Evolutionary conservation across 2,888 invertebrate genomes (phyloP), one percentile per base, ranked within the genome.

Genomic region (Bhutanitis thaidina): DNA sequence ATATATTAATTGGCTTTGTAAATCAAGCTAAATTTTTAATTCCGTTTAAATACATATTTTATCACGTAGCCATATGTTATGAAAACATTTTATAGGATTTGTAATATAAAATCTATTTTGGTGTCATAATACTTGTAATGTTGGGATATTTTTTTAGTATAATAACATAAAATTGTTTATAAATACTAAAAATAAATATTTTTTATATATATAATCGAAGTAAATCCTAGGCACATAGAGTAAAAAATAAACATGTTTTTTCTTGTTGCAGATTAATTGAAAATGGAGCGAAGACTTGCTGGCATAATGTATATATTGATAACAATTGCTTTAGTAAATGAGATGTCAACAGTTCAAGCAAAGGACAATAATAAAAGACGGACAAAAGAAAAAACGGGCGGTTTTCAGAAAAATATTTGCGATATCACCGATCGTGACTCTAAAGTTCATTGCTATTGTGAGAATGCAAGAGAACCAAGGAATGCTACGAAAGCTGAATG

Each of bases 401-500:
- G 88, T n/a, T 86, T 88, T 56, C 82, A 82, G 58, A 86, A 83
- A 59, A 92, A 92, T 67, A 88, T 92, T 43, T 92, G 92, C 63
- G 90, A 91, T 62, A 87, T 92, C 54, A 89, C 90, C 35, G 89
- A 83, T 57, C 77, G 85, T 32, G 87, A 90, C 45, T 86, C 91
- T 0, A 92, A 92, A 63, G 89, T 93, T 53, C 93, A 91, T 64
- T 95, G 95, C 77, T 91, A 93, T 71, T 94, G 94, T 70, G 91
- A 93, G 64, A 90, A 90, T 48, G 86, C 89, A 40, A 85, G 89
- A 49, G 83, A 88, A 52, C 80, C 80, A 32, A 77, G 78, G 59
- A 90, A 91, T 65, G 94, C 93, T 15, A 93, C 93, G 37, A 93
- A 93, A 62, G 94, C 94, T 40, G 94, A 94, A 77, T 96, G 96